phyloP scores from a whole-genome alignment of 1,140 invertebrate genomes.

The Lanistes nyassanus region DNA sequence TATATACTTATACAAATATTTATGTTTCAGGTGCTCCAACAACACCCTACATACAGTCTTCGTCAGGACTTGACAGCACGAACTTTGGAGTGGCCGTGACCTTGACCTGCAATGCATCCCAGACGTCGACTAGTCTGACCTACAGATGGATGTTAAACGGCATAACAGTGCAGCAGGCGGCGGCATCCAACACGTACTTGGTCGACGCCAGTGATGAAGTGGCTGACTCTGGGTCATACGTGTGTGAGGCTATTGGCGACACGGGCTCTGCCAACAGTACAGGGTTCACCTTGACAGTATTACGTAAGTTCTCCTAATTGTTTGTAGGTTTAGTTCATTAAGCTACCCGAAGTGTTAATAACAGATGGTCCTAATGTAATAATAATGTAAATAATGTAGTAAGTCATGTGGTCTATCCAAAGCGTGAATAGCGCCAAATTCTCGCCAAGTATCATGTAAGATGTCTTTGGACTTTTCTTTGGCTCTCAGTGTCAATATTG shows the following conservation, averaged over 20 bases:
- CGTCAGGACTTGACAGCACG: not conserved
- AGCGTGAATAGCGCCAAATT: no score
- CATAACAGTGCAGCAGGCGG: not conserved
- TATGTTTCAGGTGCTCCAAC: slow-evolving; percentile 1
- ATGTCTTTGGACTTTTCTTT: no score
- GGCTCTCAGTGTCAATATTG: no score
- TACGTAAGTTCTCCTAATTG: not conserved
- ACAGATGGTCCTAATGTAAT: no score
- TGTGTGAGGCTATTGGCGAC: not conserved
- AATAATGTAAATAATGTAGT: no score
- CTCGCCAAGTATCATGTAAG: no score
- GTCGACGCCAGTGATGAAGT: not conserved
- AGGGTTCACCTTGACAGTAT: not conserved
- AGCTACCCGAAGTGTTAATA: no score
- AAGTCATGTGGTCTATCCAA: no score
- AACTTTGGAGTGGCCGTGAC: slow-evolving; percentile 12
- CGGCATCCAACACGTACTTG: not conserved
- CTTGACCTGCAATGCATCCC: slow-evolving; percentile 1
- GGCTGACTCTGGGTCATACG: not conserved
- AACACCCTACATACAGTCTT: not conserved
- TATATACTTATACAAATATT: no score
- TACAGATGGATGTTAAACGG: not conserved
- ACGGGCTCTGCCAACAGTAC: not conserved
- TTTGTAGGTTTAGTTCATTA: no score
- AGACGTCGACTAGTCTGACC: not conserved